phyloP scores from a whole-genome alignment of 2,797 vertebrate genomes.

The Tiaroga cobitis region DNA sequence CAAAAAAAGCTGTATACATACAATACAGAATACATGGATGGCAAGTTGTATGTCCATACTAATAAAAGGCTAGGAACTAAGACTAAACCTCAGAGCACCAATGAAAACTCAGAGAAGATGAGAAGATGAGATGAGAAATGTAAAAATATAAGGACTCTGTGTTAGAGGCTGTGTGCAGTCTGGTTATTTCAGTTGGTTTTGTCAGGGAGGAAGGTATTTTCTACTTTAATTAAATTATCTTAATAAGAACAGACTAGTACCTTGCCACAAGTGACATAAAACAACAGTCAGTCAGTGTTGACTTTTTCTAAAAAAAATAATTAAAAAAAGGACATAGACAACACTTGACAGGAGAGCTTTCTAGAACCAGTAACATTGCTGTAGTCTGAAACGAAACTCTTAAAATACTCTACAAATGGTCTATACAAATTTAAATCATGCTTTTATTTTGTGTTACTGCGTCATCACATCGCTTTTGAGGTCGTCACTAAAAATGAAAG shows the following conservation, averaged over 20 bases:
- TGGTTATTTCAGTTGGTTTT: neutral
- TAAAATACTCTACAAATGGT: neutral
- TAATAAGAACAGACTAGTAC: neutral
- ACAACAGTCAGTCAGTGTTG: neutral
- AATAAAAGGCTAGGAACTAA: neutral
- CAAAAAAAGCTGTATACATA: neutral
- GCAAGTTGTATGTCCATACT: too few species aligned
- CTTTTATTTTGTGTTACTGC: constrained; percentile 36
- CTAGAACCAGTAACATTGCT: neutral
- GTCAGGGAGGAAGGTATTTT: neutral
- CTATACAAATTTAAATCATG: neutral
- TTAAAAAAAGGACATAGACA: neutral
- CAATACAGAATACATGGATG: neutral
- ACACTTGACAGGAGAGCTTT: neutral
- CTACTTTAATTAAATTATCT: neutral
- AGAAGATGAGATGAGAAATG: too few species aligned
- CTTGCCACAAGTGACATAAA: neutral
- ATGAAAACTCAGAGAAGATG: neutral
- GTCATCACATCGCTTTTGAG: constrained; percentile 28
- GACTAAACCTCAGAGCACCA: too few species aligned
- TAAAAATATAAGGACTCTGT: neutral
- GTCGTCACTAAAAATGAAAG: constrained; percentile 42
- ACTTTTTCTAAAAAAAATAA: neutral
- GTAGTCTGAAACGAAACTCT: neutral
- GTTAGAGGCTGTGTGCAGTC: neutral